Base-by-base conservation (phyloP, 2,113 vertebrate genomes). In the Manacus vitellinus region DNA sequence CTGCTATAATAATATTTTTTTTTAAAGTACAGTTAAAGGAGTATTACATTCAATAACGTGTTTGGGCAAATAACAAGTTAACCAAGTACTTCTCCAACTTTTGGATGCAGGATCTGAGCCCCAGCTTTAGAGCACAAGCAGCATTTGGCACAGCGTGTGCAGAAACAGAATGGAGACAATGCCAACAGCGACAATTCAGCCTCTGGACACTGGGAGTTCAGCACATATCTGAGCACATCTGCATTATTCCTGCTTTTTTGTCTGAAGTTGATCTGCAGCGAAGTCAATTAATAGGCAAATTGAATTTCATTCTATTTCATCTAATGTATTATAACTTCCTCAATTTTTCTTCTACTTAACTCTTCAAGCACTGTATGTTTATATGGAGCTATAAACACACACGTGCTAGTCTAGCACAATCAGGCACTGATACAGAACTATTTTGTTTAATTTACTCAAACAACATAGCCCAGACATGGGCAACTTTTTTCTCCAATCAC, bases 381-480 rank as follows among this genome's bases (percentile, higher is more conserved):
- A 65, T 1, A 1, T 12, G 21, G 33, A 70, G 49, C 31, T 73
- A 54, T 33, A 88, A 59, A 52, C 8, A 14, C 2, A 35, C 31
- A 41, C 65, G 44, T 9, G 71, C 58, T 52, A 56, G 43, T 35
- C 20, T 49, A 72, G 71, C 10, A 72, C 22, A 55, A 18, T 6
- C 74, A 68, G 72, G 44, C 33, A 79, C 49, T 35, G 31, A 92
- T 24, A 24, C 6, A 83, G 30, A 67, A 18, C 46, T 74, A 31
- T 39, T 88, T 68, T 71, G 24, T 37, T 77, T 51, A 16, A 61
- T 74, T 89, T 58, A 87, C 17, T 47, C 44, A 72, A 82, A 86
- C 6, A 30, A 28, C 19, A 39, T 5, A 72, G 22, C 10, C 18
- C 54, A 80, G 30, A 66, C 8, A 30, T 0, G 1, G 14, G 3